A percentile compares a stretch with the other conserved stretches of the same genome.
Conservation (phyloP, 2,797 vertebrate genomes). For the Leptodactylus fallax region DNA sequence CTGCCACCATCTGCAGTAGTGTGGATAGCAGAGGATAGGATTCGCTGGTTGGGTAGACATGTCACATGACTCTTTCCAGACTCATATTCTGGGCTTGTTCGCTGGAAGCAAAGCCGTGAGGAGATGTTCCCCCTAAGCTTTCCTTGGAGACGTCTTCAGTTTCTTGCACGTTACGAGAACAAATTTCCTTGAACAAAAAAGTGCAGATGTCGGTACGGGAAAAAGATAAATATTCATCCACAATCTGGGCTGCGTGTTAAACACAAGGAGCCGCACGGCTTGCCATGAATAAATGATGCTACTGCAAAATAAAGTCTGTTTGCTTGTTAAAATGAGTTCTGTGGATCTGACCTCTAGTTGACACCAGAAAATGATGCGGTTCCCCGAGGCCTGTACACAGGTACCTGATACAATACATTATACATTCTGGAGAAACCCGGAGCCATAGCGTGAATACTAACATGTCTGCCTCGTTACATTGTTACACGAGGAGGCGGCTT, state of each 20-base stretch:
- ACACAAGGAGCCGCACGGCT: background rate
- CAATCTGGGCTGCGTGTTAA: slow-evolving; percentile 40
- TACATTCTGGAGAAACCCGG: background rate
- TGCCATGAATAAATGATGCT: slow-evolving; percentile 55
- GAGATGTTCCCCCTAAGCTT: slow-evolving; percentile 9
- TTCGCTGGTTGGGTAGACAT: background rate
- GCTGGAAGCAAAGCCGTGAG: slow-evolving; percentile 13
- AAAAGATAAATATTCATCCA: slow-evolving; percentile 50
- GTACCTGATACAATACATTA: background rate
- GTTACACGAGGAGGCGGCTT: slow-evolving; percentile 18
- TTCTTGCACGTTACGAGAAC: slow-evolving; percentile 3
- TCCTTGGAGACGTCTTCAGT: slow-evolving; percentile 18
- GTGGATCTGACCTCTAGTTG: slow-evolving; percentile 35
- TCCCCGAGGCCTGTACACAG: background rate
- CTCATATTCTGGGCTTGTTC: background rate
- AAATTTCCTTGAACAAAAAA: slow-evolving; percentile 40
- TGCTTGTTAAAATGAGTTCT: slow-evolving; percentile 58
- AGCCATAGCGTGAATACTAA: background rate
- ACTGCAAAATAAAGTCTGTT: slow-evolving; percentile 54
- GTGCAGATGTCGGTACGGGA: slow-evolving; percentile 19
- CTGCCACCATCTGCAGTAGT: background rate
- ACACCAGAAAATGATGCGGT: background rate
- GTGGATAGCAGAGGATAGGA: background rate
- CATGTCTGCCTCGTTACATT: slow-evolving; percentile 6
- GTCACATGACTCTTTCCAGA: background rate